Conservation (phyloP, 2,113 vertebrate genomes). For the Labeo rohita region DNA sequence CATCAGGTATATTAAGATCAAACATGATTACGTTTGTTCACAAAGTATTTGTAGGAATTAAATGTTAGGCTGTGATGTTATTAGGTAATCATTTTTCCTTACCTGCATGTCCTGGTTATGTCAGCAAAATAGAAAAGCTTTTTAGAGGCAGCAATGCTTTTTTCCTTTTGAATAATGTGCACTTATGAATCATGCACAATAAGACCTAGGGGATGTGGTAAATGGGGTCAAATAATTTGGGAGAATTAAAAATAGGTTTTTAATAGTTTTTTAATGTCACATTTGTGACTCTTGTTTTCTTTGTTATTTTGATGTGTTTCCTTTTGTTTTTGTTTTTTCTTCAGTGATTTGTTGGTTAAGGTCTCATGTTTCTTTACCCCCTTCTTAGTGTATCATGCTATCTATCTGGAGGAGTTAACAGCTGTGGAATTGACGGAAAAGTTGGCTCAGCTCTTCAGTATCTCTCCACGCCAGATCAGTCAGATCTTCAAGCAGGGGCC, state of each 20-base stretch:
- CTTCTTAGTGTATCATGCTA: constrained; percentile 91
- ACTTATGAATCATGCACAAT: not conserved
- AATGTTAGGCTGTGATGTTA: not conserved
- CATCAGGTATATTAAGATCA: not conserved
- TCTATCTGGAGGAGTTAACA: constrained; percentile 93
- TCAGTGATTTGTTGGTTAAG: not conserved
- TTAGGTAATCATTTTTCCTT: not conserved
- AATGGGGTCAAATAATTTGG: not conserved
- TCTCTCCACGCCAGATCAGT: constrained; percentile 91
- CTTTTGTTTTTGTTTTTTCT: not conserved
- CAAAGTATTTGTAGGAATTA: not conserved
- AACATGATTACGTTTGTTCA: not conserved
- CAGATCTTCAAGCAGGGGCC: constrained; percentile 97
- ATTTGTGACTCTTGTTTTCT: not conserved
- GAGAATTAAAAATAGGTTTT: not conserved
- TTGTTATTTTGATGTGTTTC: not conserved
- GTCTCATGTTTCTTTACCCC: not conserved
- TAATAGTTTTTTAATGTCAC: not conserved
- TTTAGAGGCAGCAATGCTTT: not conserved
- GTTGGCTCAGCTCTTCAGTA: constrained; percentile 94
- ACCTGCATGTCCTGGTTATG: not conserved
- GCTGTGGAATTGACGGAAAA: constrained; percentile 89
- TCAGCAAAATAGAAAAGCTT: not conserved
- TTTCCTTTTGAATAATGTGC: not conserved
- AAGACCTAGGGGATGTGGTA: not conserved